These are phyloP conservation scores for Amphiprion clarkii DNA, from an alignment of 2,797 vertebrate genomes.

Conservation along the genomic window DNA sequence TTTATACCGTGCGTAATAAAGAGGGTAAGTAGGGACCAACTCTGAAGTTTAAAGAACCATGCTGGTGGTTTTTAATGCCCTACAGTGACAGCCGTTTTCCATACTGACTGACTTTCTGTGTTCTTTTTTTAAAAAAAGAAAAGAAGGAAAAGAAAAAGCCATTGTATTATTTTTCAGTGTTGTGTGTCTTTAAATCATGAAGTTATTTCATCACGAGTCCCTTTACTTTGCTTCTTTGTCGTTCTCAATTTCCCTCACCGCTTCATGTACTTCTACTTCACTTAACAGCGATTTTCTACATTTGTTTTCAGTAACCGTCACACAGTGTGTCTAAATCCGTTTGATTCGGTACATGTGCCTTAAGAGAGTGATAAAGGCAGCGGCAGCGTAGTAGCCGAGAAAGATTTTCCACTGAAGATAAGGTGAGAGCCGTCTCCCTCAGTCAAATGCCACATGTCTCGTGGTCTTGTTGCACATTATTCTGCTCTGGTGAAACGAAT, in stretches of 20 bases:
- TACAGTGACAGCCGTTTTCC: conserved; percentile 34
- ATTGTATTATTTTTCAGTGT: conserved; percentile 14
- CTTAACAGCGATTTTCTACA: conserved; percentile 34
- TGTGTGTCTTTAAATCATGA: background rate
- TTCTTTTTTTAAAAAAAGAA: background rate
- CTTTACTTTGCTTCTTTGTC: conserved; percentile 14
- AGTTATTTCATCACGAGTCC: conserved; percentile 21
- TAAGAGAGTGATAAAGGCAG: conserved; percentile 36
- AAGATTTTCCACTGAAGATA: conserved; percentile 60
- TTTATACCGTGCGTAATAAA: conserved; percentile 16
- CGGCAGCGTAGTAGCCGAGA: conserved; percentile 14
- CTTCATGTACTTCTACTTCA: conserved; percentile 13
- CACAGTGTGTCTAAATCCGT: conserved; percentile 18
- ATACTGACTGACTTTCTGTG: conserved; percentile 38
- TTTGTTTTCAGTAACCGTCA: conserved; percentile 49
- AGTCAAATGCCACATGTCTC: conserved; percentile 39
- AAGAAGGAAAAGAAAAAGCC: background rate
- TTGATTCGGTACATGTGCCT: conserved; percentile 52
- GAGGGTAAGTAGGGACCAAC: background rate
- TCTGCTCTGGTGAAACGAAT: conserved; percentile 3
- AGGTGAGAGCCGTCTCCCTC: conserved; percentile 21
- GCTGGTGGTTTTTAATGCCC: conserved; percentile 30
- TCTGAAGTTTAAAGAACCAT: conserved; percentile 26
- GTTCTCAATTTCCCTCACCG: conserved; percentile 16
- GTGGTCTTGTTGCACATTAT: conserved; percentile 9